Conservation (phyloP, 2,797 vertebrate species). For the Nannoperca australis region DNA sequence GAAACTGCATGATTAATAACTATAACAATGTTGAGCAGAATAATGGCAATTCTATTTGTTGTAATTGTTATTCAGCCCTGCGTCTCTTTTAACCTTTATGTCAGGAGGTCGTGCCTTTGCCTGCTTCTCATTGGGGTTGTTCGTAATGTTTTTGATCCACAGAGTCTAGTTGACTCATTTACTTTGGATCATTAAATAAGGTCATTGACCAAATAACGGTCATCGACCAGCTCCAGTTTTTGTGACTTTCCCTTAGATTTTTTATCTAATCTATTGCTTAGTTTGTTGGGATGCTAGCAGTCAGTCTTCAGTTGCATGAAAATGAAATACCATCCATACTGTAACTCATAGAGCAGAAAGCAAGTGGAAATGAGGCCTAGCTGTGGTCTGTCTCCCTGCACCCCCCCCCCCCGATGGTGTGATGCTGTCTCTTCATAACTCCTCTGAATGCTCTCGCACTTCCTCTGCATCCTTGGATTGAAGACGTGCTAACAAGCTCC, state of each 20-base stretch:
- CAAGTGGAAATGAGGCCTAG: not conserved
- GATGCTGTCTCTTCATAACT: slow-evolving; percentile 4
- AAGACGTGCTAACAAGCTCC: slow-evolving; percentile 72
- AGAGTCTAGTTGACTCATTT: not conserved
- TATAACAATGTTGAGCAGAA: not conserved
- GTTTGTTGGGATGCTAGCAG: not conserved
- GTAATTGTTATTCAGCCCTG: too few relatives aligned
- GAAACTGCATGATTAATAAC: not conserved
- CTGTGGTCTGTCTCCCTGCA: too few relatives aligned
- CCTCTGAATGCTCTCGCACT: slow-evolving; percentile 17
- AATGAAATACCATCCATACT: not conserved
- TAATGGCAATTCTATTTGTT: not conserved
- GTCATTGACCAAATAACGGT: too few relatives aligned
- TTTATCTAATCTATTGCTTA: not conserved
- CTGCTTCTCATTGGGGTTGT: not conserved
- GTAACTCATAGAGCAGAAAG: not conserved
- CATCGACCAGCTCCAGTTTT: not conserved
- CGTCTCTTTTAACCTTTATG: not conserved
- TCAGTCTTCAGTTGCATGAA: not conserved
- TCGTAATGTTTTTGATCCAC: not conserved
- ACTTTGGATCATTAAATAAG: not conserved
- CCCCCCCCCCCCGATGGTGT: too few relatives aligned
- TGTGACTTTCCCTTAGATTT: not conserved
- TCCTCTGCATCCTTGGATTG: slow-evolving; percentile 44
- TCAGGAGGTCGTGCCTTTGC: not conserved